Conservation (phyloP, 2,797 vertebrate genomes). For the Chloroceryle amazona region DNA sequence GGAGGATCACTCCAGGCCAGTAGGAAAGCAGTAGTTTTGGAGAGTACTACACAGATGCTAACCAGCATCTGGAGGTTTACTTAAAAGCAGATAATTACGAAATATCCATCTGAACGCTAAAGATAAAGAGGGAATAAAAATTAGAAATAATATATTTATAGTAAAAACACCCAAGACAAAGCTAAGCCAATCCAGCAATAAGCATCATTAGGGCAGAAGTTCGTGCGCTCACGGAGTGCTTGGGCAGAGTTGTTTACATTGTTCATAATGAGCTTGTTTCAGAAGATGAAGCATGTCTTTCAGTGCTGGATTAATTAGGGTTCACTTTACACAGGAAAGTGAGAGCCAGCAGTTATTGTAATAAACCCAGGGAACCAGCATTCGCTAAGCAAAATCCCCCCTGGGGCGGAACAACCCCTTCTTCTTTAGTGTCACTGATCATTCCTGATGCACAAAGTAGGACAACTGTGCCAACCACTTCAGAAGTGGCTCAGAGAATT, state of each 20-base stretch:
- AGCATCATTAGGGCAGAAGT: background rate
- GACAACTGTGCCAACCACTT: background rate
- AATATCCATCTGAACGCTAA: background rate
- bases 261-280: conserved; percentile 24
- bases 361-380: background rate
- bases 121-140: background rate
- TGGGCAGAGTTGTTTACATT: conserved; percentile 30
- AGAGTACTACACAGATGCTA: background rate
- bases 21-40: background rate
- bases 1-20: background rate
- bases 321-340: background rate
- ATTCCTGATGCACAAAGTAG: background rate
- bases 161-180: background rate
- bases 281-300: conserved; percentile 1
- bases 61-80: background rate
- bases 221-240: background rate
- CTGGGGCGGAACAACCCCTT: background rate
- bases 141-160: background rate
- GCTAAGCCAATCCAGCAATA: background rate
- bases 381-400: background rate
- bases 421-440: accelerated
- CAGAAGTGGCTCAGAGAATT: background rate
- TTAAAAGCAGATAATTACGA: background rate
- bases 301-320: conserved; percentile 14
- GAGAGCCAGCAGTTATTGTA: background rate